Percentiles rank a stretch among this genome's conserved stretches.
These are phyloP conservation scores for Emydocephalus ijimae DNA, from an alignment of 2,113 vertebrate species.

Conservation along the genomic window DNA sequence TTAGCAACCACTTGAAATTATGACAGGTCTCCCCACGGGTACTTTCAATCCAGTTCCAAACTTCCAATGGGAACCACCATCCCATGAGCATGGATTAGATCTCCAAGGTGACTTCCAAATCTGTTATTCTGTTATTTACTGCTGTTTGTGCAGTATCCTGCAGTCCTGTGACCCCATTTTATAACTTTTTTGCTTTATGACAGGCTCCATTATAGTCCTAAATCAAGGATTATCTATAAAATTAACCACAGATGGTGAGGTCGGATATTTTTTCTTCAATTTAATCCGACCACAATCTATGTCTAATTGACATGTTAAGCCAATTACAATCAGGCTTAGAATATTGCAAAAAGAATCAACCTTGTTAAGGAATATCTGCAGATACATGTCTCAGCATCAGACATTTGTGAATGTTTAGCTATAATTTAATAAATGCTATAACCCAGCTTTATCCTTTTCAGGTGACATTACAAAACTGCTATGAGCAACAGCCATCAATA, in stretches of 20 bases:
- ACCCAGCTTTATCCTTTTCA: background rate
- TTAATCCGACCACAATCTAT: background rate
- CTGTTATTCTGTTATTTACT: too few relatives aligned
- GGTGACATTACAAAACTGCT: background rate
- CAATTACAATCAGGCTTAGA: background rate
- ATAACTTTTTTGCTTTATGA: too few relatives aligned
- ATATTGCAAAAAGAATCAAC: background rate
- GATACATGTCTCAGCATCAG: background rate
- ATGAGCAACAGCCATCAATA: background rate
- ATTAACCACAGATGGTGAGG: background rate
- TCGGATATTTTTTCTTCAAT: background rate
- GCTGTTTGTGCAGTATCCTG: too few relatives aligned
- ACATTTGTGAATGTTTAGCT: background rate
- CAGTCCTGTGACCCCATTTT: too few relatives aligned
- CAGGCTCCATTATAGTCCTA: too few relatives aligned
- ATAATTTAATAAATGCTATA: background rate
- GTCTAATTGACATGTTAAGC: background rate
- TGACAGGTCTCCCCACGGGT: too few relatives aligned
- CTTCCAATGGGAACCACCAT: too few relatives aligned
- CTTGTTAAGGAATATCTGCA: background rate
- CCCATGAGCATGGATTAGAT: too few relatives aligned
- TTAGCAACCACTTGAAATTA: too few relatives aligned
- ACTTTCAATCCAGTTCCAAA: too few relatives aligned
- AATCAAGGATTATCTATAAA: background rate
- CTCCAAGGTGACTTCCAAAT: too few relatives aligned